Conservation (phyloP, 2,113 vertebrate species). For the Perca fluviatilis region DNA sequence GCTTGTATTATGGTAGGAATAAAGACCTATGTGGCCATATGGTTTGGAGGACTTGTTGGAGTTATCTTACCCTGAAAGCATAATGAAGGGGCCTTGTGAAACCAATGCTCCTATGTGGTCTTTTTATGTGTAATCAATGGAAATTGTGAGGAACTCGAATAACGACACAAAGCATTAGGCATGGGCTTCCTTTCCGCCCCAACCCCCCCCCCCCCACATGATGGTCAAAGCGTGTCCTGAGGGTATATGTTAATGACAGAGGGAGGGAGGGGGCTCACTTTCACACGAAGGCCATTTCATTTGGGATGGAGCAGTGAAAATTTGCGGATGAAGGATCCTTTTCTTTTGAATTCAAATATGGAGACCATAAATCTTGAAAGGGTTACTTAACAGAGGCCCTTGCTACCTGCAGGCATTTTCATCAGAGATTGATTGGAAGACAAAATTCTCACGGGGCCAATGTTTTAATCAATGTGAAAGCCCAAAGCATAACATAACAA, state of each 20-base stretch:
- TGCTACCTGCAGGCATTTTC: slow-evolving; percentile 42
- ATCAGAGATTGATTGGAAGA: slow-evolving; percentile 56
- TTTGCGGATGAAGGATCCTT: slow-evolving; percentile 59
- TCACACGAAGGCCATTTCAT: slow-evolving; percentile 65
- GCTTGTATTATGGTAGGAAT: too few species aligned
- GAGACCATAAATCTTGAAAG: slow-evolving; percentile 60
- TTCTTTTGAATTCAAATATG: slow-evolving; percentile 58
- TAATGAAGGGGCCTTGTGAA: slow-evolving; percentile 51
- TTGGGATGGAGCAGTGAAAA: slow-evolving; percentile 53
- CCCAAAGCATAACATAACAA: not conserved
- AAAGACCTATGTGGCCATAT: too few species aligned
- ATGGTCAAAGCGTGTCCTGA: slow-evolving; percentile 69
- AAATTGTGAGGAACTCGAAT: slow-evolving; percentile 69
- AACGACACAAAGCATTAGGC: slow-evolving; percentile 59
- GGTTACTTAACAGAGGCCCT: slow-evolving; percentile 29
- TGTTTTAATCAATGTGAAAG: slow-evolving; percentile 30
- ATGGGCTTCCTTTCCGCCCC: slow-evolving; percentile 17
- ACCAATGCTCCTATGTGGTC: slow-evolving; percentile 49
- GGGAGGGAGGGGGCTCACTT: slow-evolving; percentile 35
- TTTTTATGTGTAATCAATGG: slow-evolving; percentile 79
- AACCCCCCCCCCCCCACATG: slow-evolving; percentile 1
- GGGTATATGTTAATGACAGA: slow-evolving; percentile 55
- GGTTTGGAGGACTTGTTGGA: too few species aligned
- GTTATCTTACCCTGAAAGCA: slow-evolving; percentile 38
- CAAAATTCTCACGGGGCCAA: slow-evolving; percentile 36